Conservation (phyloP, 2,113 vertebrate genomes). For the Cheilinus undulatus region DNA sequence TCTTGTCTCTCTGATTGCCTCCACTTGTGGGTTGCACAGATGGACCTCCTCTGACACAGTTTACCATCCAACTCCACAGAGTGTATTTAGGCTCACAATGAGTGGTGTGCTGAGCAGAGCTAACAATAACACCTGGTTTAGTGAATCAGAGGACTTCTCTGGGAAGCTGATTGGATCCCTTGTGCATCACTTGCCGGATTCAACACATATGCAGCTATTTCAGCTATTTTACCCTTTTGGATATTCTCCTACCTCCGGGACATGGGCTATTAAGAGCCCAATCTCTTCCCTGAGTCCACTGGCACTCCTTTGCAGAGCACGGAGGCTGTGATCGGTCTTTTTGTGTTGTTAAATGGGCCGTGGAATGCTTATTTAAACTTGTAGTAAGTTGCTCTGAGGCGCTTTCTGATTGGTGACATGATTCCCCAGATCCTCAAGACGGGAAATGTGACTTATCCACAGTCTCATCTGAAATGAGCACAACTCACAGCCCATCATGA, state of each 20-base stretch:
- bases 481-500: conserved; percentile 51
- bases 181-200: conserved; percentile 15
- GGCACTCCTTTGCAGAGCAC: conserved; percentile 35
- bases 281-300: conserved; percentile 31
- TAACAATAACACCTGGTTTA: conserved; percentile 65
- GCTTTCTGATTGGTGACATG: conserved; percentile 64
- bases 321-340: conserved; percentile 51
- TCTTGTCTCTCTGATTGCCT: conserved; percentile 22
- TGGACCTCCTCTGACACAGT: conserved; percentile 27
- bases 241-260: conserved; percentile 42
- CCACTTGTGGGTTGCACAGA: conserved; percentile 7
- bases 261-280: conserved; percentile 39
- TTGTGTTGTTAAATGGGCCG: conserved; percentile 65
- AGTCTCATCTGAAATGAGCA: conserved; percentile 59
- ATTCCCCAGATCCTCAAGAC: conserved; percentile 62
- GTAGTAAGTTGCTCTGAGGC: conserved; percentile 68
- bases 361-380: conserved; percentile 74
- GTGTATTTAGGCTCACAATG: conserved; percentile 34
- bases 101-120: conserved; percentile 31
- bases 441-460: conserved; percentile 67
- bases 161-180: conserved; percentile 45
- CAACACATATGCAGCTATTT: conserved; percentile 36
- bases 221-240: conserved; percentile 38
- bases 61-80: conserved; percentile 29
- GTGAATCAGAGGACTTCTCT: conserved; percentile 45